These are phyloP conservation scores for Noctua fimbriata DNA, from an alignment of 2,888 invertebrate genomes.

Conservation along the genomic window DNA sequence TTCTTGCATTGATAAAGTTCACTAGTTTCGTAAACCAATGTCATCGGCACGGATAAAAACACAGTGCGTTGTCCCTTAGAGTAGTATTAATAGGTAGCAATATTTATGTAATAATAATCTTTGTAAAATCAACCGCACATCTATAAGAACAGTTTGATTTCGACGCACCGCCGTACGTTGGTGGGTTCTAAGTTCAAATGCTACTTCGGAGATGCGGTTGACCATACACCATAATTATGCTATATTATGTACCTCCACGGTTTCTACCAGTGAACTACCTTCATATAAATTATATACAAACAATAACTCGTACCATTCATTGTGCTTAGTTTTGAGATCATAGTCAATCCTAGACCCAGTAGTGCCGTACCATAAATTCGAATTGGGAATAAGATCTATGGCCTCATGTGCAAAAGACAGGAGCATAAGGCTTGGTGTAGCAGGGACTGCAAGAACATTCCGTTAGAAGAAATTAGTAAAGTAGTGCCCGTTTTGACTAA, in stretches of 20 bases:
- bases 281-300: constrained; percentile 48
- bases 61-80: not conserved
- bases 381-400: constrained; percentile 49
- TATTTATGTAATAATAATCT: constrained; percentile 2
- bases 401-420: constrained; percentile 19
- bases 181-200: not conserved
- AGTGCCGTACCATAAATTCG: constrained; percentile 58
- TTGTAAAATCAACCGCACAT: not conserved
- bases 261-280: constrained; percentile 23
- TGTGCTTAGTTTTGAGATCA: constrained; percentile 60
- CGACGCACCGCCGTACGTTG: not conserved
- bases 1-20: not conserved
- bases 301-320: constrained; percentile 46
- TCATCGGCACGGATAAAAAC: not conserved
- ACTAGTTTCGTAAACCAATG: not conserved
- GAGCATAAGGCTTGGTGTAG: constrained; percentile 1
- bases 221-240: not conserved
- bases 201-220: not conserved
- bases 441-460: not conserved
- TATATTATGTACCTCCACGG: constrained; percentile 26
- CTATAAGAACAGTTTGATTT: not conserved
- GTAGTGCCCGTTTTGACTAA: not conserved
- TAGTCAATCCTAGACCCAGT: constrained; percentile 52
- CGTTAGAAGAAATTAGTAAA: not conserved
- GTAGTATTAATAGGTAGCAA: not conserved